These are phyloP conservation scores for Prosopocoilus inquinatus DNA, from an alignment of 2,888 invertebrate genomes.

Conservation along the genomic window DNA sequence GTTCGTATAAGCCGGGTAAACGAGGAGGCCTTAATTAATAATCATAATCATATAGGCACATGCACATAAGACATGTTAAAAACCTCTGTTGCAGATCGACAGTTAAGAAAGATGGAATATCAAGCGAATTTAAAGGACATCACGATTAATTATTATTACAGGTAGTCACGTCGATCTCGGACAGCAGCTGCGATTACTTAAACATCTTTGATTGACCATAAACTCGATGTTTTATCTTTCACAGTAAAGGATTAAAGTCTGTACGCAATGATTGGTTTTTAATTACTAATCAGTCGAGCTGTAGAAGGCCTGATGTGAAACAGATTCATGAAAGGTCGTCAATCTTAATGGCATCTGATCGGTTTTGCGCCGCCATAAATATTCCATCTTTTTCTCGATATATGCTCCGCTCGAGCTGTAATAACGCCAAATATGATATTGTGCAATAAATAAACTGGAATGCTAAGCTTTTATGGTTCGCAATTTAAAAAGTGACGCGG, in stretches of 20 bases:
- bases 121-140: no score
- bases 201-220: background rate
- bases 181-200: background rate
- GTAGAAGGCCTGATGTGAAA: conserved; percentile 20
- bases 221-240: background rate
- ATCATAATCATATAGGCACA: no score
- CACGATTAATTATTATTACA: no score
- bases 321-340: conserved; percentile 23
- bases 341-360: conserved; percentile 21
- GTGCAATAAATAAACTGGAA: background rate
- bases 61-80: no score
- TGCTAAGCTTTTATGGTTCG: background rate
- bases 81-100: no score
- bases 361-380: conserved; percentile 21
- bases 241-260: background rate
- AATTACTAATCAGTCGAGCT: conserved; percentile 24
- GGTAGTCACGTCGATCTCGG: no score
- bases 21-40: no score
- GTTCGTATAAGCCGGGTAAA: no score
- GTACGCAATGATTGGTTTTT: conserved; percentile 21
- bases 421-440: conserved; percentile 4
- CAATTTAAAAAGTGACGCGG: background rate
- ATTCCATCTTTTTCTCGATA: conserved; percentile 8
- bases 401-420: conserved; percentile 20
- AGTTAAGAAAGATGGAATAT: no score